Evolutionary conservation across 1,140 invertebrate species (phyloP), one percentile per base, ranked within the genome.

Genomic region (Acyrthosiphon pisum): DNA sequence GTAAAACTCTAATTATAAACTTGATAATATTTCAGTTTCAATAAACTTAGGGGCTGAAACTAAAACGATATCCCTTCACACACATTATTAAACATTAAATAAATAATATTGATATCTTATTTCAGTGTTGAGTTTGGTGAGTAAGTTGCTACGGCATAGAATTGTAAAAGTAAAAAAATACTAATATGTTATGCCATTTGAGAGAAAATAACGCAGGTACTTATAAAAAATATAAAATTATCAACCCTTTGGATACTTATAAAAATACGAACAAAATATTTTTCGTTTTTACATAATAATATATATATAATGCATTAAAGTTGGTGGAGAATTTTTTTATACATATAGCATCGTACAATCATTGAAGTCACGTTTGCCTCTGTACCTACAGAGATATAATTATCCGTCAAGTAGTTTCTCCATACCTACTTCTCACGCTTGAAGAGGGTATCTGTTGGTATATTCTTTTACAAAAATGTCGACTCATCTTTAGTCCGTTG

Each of bases 401-500:
- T 90, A 90, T 90, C 23, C 50, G 22, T 90, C 50, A 23, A 90
- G 88, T 90, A 20, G 88, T 60, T 90, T 90, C 56, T 90, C 53
- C 23, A 90, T 30, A 90, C n/a, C n/a, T n/a, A n/a, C 50, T 90
- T 90, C 35, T 90, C 88, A 30, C 23, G 35, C 35, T 60, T 44
- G 88, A 60, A 90, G 88, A 60, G 88, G 53, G 35, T 90, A 90
- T 90, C 88, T 60, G 23, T 53, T 26, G 48, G 48, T 56, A 26
- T 90, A 60, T 90, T 56, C 35, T 81, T 93, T 46, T 46, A 48
- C 37, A 68, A 90, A 90, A 60, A 90, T 60, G 88, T 60, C 88
- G 35, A 90, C 50, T 90, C 88, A 90, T 90, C 88, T 41, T 89
- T 89, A 89, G 88, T 90, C 6, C 23, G 53, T 44, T 90, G 53